Percentiles rank a stretch among this genome's conserved stretches.
phyloP scores from a whole-genome alignment of 2,113 vertebrate genomes.

The Aldabrachelys gigantea region DNA sequence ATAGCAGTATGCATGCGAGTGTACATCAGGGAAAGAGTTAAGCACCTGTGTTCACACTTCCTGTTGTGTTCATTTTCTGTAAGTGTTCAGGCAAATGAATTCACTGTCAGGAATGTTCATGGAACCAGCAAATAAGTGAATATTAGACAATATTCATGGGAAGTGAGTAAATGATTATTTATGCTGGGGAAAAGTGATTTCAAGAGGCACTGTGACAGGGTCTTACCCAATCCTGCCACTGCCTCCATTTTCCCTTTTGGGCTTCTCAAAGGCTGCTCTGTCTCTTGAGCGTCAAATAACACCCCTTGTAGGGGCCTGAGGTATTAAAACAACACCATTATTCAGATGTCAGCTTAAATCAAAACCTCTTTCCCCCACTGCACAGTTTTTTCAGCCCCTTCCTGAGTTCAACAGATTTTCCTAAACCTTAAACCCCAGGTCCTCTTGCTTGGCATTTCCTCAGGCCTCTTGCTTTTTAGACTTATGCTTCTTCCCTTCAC shows the following conservation, averaged over 20 bases:
- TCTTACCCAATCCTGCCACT: neutral
- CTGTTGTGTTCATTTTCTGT: neutral
- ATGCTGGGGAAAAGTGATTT: neutral
- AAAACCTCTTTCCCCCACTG: neutral
- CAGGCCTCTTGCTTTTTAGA: neutral
- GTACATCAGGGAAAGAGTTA: neutral
- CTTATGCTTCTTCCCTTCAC: neutral
- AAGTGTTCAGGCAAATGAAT: neutral
- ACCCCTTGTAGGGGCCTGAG: neutral
- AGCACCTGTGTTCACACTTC: neutral
- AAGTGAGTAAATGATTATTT: neutral
- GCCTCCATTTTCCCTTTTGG: neutral
- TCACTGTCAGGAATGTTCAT: neutral
- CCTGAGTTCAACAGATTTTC: neutral
- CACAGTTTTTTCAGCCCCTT: neutral
- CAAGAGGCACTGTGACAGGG: neutral
- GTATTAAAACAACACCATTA: neutral
- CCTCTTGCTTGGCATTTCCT: neutral
- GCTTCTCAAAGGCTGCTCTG: neutral
- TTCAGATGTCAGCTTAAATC: neutral
- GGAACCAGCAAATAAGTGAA: neutral
- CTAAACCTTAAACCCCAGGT: fast-evolving
- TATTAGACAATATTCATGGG: neutral
- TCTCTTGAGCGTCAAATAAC: neutral
- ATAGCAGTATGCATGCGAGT: neutral